Evolutionary conservation across 2,888 invertebrate species (phyloP), one percentile per base, ranked within the genome.

Genomic region (Cloeon dipterum): DNA sequence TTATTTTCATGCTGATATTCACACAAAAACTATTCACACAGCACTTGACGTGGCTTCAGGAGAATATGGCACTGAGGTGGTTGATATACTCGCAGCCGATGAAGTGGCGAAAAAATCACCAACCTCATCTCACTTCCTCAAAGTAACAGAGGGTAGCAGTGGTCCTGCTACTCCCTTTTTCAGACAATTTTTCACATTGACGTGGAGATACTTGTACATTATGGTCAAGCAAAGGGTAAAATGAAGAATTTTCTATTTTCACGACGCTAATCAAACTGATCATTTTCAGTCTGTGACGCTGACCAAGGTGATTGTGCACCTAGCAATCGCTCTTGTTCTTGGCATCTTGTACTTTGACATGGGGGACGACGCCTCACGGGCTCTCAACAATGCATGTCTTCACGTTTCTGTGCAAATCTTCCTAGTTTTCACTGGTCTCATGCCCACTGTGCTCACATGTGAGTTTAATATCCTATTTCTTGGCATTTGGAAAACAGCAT

Each of bases 381-480:
- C 86, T 18, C 81, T 77, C 67, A 91, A 88, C 58, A 94, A 94
- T 52, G 79, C 88, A 18, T 91, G 91, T 32, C 91, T 86, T 58
- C 71, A 94, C 47, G 94, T 94, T 64, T 93, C 94, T 61, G 88
- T 86, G 45, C 78, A 88, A 46, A 73, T 94, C 60, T 94, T 94
- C 58, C 78, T 91, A 46, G 91, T 91, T 77, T 94, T 93, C 56
- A 88, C 91, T 37, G 88, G 93, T 35, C 85, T 94, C 78, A 94
- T 94, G 93, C 91, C 93, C 44, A 94, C 93, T 35, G 89, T 94
- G 51, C 69, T 93, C 49, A 93, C 94, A 52, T 94, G 93, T 93
- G 62, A 81, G 85, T 72, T n/a, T n/a, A n/a, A n/a, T 43, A 35
- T 21, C 19, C 8, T 36, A 23, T 37, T 14, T 25, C 5, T 1